Conservation (phyloP, 2,888 invertebrate genomes). For the Lymantria monacha region DNA sequence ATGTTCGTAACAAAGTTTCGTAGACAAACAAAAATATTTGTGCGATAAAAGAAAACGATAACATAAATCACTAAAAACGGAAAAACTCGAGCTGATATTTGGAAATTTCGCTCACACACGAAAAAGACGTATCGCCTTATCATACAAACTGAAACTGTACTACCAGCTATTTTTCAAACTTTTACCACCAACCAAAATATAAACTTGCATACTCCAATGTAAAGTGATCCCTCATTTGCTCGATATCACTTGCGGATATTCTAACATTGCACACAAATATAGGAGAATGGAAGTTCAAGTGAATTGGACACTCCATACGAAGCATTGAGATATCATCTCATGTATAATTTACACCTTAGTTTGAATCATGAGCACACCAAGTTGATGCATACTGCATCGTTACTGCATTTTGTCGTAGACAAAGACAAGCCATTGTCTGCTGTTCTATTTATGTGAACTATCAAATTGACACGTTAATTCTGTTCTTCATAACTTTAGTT, state of each 20-base stretch:
- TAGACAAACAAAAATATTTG: slow-evolving; percentile 41
- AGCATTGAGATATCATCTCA: slow-evolving; percentile 74
- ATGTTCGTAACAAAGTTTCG: slow-evolving; percentile 9
- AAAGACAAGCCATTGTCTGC: slow-evolving; percentile 19
- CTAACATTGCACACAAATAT: not conserved
- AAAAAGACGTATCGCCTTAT: slow-evolving; percentile 61
- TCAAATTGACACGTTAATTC: too few species aligned
- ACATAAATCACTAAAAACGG: slow-evolving; percentile 49
- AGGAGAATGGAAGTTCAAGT: slow-evolving; percentile 30
- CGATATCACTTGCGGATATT: not conserved
- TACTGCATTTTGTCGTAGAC: slow-evolving; percentile 56
- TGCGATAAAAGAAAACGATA: slow-evolving; percentile 35
- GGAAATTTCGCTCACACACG: slow-evolving; percentile 48
- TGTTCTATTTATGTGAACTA: too few species aligned
- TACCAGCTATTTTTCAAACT: slow-evolving; percentile 69
- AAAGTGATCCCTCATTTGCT: slow-evolving; percentile 25
- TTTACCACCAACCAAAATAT: slow-evolving; percentile 61
- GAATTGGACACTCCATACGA: slow-evolving; percentile 49
- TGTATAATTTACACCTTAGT: slow-evolving; percentile 70
- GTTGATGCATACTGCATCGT: slow-evolving; percentile 55
- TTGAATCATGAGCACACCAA: slow-evolving; percentile 54
- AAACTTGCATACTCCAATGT: slow-evolving; percentile 41
- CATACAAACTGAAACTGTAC: slow-evolving; percentile 58
- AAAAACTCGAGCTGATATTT: slow-evolving; percentile 51
- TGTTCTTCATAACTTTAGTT: too few species aligned